phyloP scores from a whole-genome alignment of 2,797 vertebrate species.

The Schizothorax lantsangensis region DNA sequence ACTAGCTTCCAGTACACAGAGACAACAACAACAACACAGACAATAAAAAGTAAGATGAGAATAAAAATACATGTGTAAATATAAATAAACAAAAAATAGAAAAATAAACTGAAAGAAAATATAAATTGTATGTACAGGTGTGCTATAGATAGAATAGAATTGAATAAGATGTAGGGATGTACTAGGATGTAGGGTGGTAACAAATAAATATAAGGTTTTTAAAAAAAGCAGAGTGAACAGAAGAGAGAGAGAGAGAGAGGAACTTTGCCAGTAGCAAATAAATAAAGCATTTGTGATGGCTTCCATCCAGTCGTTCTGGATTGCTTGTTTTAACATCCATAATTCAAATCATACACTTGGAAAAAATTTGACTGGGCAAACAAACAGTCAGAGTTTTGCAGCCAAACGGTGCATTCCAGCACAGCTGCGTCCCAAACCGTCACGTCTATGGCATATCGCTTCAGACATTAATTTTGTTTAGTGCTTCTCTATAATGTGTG shows the following conservation, averaged over 20 bases:
- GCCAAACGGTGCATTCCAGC: conserved; percentile 67
- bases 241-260: conserved; percentile 46
- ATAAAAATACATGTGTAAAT: neutral
- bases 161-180: neutral
- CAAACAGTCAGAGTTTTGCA: conserved; percentile 63
- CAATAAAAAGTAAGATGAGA: neutral
- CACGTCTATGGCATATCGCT: conserved; percentile 32
- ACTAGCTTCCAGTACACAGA: neutral
- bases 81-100: neutral
- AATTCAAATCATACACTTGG: conserved; percentile 71
- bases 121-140: neutral
- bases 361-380: conserved; percentile 64
- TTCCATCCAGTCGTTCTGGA: conserved; percentile 61
- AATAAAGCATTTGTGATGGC: conserved; percentile 64
- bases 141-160: neutral
- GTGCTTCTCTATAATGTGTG: conserved; percentile 28
- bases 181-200: neutral
- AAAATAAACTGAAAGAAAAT: neutral
- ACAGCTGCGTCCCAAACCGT: conserved; percentile 55
- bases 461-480: conserved; percentile 37
- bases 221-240: neutral
- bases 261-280: conserved; percentile 64
- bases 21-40: neutral
- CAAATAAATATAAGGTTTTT: neutral
- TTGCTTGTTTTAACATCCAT: conserved; percentile 62